phyloP scores from a whole-genome alignment of 1,140 invertebrate genomes.

The Lepeophtheirus salmonis region DNA sequence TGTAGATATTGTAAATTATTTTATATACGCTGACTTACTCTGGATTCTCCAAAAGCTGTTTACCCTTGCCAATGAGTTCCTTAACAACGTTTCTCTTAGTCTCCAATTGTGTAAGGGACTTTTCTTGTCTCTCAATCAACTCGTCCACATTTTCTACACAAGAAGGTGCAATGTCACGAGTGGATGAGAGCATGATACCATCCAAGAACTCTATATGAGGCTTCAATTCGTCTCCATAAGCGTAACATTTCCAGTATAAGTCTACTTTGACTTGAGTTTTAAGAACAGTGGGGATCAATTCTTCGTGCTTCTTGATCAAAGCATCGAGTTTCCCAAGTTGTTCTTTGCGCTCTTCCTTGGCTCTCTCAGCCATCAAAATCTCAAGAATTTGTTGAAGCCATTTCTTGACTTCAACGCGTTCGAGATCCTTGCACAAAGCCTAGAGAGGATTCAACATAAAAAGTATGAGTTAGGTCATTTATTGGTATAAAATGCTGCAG shows the following conservation, averaged over 20 bases:
- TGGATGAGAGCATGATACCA: conserved; percentile 22
- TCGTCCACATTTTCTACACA: conserved; percentile 24
- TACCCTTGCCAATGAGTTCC: conserved; percentile 22
- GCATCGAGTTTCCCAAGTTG: conserved; percentile 23
- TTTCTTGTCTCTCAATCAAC: conserved; percentile 23
- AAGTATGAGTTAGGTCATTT: too few relatives aligned
- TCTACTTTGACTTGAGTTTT: conserved; percentile 20
- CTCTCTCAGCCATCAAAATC: conserved; percentile 23
- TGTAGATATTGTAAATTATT: background rate
- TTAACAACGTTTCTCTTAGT: conserved; percentile 21
- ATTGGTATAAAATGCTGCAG: too few relatives aligned
- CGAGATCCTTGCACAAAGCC: conserved; percentile 23
- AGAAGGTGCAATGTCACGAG: conserved; percentile 23
- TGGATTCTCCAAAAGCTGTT: conserved; percentile 21
- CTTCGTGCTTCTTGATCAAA: conserved; percentile 23
- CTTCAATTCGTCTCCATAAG: conserved; percentile 23
- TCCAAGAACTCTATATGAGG: conserved; percentile 22
- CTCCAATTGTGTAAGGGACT: conserved; percentile 21
- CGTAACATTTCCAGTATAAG: conserved; percentile 22
- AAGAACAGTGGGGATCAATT: conserved; percentile 20
- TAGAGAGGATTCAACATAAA: too few relatives aligned
- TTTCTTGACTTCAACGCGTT: conserved; percentile 23
- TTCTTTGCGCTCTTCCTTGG: conserved; percentile 22
- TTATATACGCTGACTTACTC: conserved; percentile 2
- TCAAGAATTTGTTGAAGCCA: conserved; percentile 21